Evolutionary conservation across 2,113 vertebrate species (phyloP).

Genomic region (Petrocephalus microphthalmus): DNA sequence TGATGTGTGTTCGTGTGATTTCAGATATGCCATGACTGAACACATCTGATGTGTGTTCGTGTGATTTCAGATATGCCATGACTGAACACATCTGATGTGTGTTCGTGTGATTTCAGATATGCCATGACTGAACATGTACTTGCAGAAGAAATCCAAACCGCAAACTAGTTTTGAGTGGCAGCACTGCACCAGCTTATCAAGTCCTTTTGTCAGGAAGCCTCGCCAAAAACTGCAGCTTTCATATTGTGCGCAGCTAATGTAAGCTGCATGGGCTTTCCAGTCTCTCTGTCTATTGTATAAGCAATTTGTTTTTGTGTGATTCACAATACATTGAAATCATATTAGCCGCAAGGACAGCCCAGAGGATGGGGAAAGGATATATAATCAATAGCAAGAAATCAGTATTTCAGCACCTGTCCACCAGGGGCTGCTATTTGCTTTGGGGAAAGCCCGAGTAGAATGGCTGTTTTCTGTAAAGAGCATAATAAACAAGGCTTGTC

Average conservation of each 20-base stretch:
- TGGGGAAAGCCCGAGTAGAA: conserved; percentile 12
- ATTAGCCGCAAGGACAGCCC: background rate
- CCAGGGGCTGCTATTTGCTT: conserved; percentile 41
- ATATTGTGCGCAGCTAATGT: background rate
- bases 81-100: background rate
- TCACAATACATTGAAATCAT: background rate
- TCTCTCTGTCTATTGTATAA: background rate
- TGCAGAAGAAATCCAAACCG: background rate
- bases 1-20: no score
- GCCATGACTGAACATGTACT: background rate
- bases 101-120: background rate
- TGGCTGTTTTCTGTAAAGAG: background rate
- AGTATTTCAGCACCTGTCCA: conserved; percentile 30
- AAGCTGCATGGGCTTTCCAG: background rate
- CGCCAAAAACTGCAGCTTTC: background rate
- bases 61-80: no score
- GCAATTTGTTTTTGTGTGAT: background rate
- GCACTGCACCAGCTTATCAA: background rate
- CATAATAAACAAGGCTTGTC: background rate
- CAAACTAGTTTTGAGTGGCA: background rate
- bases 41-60: no score
- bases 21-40: no score
- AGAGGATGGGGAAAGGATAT: background rate
- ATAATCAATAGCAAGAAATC: background rate
- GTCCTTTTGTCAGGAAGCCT: background rate